phyloP scores from a whole-genome alignment of 2,113 vertebrate species.

The Mustelus asterias region DNA sequence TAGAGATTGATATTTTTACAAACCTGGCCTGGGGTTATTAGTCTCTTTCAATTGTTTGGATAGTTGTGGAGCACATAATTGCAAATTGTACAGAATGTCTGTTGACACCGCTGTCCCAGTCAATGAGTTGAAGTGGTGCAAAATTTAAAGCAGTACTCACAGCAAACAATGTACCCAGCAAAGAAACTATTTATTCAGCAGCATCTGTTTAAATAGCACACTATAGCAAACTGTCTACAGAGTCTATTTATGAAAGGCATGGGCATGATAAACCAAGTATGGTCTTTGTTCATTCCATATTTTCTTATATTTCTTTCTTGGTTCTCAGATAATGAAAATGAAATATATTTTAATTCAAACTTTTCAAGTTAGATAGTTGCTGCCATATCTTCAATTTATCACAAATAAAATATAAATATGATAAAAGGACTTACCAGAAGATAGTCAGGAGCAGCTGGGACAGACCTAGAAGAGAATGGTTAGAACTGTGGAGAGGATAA shows the following conservation, averaged over 20 bases:
- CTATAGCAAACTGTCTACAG: neutral
- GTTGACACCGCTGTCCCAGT: neutral
- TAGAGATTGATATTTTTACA: neutral
- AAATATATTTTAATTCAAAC: neutral
- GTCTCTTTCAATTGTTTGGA: neutral
- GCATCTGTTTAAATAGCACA: neutral
- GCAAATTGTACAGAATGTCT: neutral
- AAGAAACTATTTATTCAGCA: neutral
- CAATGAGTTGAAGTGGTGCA: neutral
- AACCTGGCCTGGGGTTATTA: neutral
- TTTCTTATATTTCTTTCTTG: neutral
- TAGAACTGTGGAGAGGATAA: too few relatives aligned
- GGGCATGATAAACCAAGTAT: neutral
- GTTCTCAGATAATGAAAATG: neutral
- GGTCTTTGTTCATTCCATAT: neutral
- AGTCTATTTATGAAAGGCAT: neutral
- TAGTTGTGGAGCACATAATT: neutral
- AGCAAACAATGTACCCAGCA: neutral
- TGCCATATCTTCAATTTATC: neutral
- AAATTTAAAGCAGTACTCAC: neutral
- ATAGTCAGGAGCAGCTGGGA: too few relatives aligned
- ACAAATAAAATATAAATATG: too few relatives aligned
- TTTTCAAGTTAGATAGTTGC: neutral
- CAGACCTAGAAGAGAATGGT: too few relatives aligned
- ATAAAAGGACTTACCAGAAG: too few relatives aligned